Evolutionary conservation across 1,140 invertebrate genomes (phyloP), one percentile per base, ranked within the genome.

Genomic region (Drosophila littoralis): DNA sequence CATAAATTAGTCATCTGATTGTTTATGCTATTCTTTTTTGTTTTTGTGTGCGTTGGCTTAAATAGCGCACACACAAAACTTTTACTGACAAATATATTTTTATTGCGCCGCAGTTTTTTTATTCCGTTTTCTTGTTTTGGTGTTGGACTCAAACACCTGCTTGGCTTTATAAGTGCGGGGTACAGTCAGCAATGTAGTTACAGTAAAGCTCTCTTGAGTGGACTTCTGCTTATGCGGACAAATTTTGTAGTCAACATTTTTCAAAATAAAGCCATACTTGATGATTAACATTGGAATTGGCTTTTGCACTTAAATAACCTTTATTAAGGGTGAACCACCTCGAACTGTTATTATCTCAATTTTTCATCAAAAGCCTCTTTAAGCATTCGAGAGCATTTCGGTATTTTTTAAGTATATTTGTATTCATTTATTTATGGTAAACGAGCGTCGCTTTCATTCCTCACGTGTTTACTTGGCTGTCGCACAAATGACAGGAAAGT

Each of bases 41-140:
- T 43, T 15, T 13, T 38, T 58, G 7, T 33, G 52, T 32, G 13
- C 46, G 67, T 43, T 45, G 58, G n/a, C 58, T 71, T 48, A 55
- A 64, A 63, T 55, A 58, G 9, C 40, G 35, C 38, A 33, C 36
- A 64, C 52, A 33, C 12, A 60, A n/a, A 8, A 57, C 35, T 35
- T 32, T 28, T 40, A 38, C 32, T 10, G 22, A 48, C 22, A 75
- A 45, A 73, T 65, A 40, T 57, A 40, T 48, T 63, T 59, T 58
- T 81, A 86, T 81, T 86, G 82, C 81, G 81, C 50, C 72, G 85
- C 50, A 86, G 48, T 51, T 84, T 75, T 75, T 75, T 70, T 51
- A 55, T 52, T 48, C 40, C 57, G 72, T 61, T 73, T 78, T 73
- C 36, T 77, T 70, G 55, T 45, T 67, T 66, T 81, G 69, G 43